A percentile compares a stretch with the other conserved stretches of the same genome.
Evolutionary conservation across 2,797 vertebrate species (phyloP).

Genomic region (Thamnophis elegans): DNA sequence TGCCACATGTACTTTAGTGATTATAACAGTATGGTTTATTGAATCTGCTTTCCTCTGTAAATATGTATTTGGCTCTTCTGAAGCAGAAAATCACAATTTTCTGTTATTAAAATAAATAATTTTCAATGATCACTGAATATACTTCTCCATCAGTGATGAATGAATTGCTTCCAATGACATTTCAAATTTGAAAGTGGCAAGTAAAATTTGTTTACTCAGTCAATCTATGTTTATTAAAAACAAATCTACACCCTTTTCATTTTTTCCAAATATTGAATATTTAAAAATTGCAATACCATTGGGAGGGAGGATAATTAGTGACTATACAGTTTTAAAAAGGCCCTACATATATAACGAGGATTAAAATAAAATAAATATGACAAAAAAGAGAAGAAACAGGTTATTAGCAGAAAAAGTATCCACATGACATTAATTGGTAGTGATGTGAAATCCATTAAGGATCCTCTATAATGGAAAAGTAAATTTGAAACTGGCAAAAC

Average conservation of each 20-base stretch:
- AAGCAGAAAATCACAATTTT: background rate
- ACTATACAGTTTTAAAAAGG: background rate
- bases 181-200: background rate
- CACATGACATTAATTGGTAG: background rate
- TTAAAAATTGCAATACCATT: background rate
- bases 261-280: background rate
- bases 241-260: background rate
- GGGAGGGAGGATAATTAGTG: background rate
- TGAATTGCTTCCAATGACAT: background rate
- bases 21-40: background rate
- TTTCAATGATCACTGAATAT: background rate
- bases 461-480: background rate
- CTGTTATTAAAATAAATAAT: background rate
- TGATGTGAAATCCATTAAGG: background rate
- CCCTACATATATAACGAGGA: background rate
- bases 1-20: background rate
- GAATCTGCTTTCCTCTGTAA: background rate
- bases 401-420: background rate
- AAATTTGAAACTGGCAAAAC: background rate
- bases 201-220: background rate
- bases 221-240: background rate
- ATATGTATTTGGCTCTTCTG: background rate
- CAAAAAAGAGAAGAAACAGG: background rate
- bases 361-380: background rate
- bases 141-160: background rate